Evolutionary conservation across 2,797 vertebrate genomes (phyloP), one percentile per base, ranked within the genome.

Genomic region (Rachycentron canadum): DNA sequence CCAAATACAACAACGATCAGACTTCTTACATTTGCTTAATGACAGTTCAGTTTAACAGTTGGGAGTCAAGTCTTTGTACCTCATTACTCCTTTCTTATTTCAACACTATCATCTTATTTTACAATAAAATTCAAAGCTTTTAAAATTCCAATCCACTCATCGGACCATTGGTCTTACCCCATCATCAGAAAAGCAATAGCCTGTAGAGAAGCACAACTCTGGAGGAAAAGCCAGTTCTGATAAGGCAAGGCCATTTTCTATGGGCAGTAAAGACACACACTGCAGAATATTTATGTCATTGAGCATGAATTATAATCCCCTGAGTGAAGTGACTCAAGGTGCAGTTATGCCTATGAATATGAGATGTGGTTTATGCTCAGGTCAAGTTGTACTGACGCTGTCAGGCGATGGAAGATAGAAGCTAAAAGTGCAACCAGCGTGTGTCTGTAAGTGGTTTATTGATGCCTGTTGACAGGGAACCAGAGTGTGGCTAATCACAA

Each of bases 371-470:
- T 76, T 75, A 16, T 77, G 70, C 34, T 70, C 30, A 69, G 68
- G 77, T 83, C 71, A 67, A 67, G 76, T 57, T 76, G 50, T 70
- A 32, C 40, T 75, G n/a, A 65, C 43, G 23, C 45, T 63, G 63
- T 63, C 68, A 76, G 69, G 56, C 14, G 1, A 30, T 23, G 70
- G 50, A 30, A 41, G 53, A 70, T 25, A n/a, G 23, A 55, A 81
- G 81, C 55, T 68, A 68, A 62, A 74, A 80, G 66, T 43, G 66
- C 55, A 68, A 38, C 38, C 70, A 60, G 57, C 16, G 1, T 47
- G 66, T 83, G 53, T 75, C 64, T 77, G 66, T 86, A 87, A 86
- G 53, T 83, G 76, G 76, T 81, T 87, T 88, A 89, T 87, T 88
- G 90, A 89, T 78, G 89, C 59, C 82, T 86, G 83, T 85, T 87